Percentiles rank a stretch among this genome's conserved stretches.
Conservation (phyloP, 2,797 vertebrate genomes). For the Enteromius treurensis region DNA sequence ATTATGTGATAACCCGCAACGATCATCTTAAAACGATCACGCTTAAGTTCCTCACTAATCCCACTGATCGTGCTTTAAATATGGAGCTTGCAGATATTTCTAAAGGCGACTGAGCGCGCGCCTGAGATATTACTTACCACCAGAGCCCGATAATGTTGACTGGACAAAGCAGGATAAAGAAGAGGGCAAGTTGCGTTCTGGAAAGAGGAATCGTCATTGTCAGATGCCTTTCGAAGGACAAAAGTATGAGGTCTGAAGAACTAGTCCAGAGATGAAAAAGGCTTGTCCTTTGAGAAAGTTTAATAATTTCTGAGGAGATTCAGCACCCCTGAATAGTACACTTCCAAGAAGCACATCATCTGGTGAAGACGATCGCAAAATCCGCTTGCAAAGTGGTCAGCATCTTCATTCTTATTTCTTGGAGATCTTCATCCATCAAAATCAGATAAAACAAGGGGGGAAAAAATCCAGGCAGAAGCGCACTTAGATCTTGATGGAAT, state of each 20-base stretch:
- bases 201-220: slow-evolving; percentile 76
- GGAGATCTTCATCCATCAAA: slow-evolving; percentile 46
- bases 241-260: slow-evolving; percentile 30
- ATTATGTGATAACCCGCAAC: background rate
- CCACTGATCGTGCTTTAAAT: background rate
- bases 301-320: slow-evolving; percentile 28
- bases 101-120: background rate
- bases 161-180: slow-evolving; percentile 91
- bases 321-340: slow-evolving; percentile 50
- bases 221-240: slow-evolving; percentile 26
- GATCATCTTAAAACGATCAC: background rate
- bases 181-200: slow-evolving; percentile 87
- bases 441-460: slow-evolving; percentile 49
- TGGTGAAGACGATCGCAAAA: slow-evolving; percentile 52
- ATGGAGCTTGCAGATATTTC: background rate
- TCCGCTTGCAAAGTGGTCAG: slow-evolving; percentile 65
- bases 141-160: slow-evolving; percentile 95
- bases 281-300: slow-evolving; percentile 2
- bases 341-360: slow-evolving; percentile 57
- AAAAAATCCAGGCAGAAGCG: slow-evolving; percentile 59
- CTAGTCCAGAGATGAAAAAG: slow-evolving; percentile 30
- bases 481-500: slow-evolving; percentile 51
- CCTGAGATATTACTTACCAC: slow-evolving; percentile 81
- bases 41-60: background rate
- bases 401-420: slow-evolving; percentile 69